phyloP scores from a whole-genome alignment of 1,140 invertebrate species.

The Pomacea maculata region DNA sequence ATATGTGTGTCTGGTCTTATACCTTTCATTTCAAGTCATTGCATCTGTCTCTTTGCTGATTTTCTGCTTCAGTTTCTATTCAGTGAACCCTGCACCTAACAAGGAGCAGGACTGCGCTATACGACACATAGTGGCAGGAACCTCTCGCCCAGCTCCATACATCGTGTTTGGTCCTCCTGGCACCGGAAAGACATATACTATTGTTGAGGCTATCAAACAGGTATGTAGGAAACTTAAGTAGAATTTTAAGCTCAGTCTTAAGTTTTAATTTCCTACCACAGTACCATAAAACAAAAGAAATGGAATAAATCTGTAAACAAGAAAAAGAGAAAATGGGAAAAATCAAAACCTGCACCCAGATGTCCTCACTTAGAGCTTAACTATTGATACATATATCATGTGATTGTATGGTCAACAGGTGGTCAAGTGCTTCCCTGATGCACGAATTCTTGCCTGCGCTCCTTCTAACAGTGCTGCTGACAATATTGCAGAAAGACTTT shows the following conservation, averaged over 20 bases:
- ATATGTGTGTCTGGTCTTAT: too few species aligned
- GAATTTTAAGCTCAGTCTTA: slow-evolving; percentile 42
- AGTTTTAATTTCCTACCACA: too few species aligned
- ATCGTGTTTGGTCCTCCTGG: slow-evolving; percentile 93
- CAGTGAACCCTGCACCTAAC: slow-evolving; percentile 74
- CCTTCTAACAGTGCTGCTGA: slow-evolving; percentile 90
- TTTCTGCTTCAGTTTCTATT: slow-evolving; percentile 72
- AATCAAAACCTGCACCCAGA: too few species aligned
- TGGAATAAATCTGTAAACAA: too few species aligned
- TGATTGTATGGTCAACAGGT: slow-evolving; percentile 71
- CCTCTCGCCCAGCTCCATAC: slow-evolving; percentile 81
- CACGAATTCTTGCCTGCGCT: slow-evolving; percentile 80
- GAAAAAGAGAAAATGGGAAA: too few species aligned
- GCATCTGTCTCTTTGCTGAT: too few species aligned
- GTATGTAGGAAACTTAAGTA: slow-evolving; percentile 61
- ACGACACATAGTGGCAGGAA: slow-evolving; percentile 75
- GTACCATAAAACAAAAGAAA: too few species aligned
- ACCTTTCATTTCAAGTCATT: too few species aligned
- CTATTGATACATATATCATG: slow-evolving; percentile 34
- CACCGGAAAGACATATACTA: slow-evolving; percentile 91
- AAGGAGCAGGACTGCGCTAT: slow-evolving; percentile 73
- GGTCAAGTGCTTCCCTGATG: slow-evolving; percentile 70
- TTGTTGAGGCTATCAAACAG: slow-evolving; percentile 88
- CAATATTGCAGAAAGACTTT: slow-evolving; percentile 65
- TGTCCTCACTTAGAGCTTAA: too few species aligned